These are phyloP conservation scores for Caenorhabditis virilis DNA, from an alignment of 2,888 invertebrate genomes.

Conservation along the genomic window DNA sequence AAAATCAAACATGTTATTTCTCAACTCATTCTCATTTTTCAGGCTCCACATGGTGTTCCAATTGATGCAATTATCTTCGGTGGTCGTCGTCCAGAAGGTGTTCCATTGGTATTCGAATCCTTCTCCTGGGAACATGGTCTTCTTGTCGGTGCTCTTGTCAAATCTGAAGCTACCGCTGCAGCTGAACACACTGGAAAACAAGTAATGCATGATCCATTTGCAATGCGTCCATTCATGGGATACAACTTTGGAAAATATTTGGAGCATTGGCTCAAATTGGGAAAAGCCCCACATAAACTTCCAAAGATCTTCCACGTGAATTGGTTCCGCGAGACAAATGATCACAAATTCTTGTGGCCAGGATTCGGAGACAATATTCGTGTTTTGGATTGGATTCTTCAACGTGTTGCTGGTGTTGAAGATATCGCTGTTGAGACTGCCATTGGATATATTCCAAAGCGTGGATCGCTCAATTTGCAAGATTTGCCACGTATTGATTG, in stretches of 20 bases:
- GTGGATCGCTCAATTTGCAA: conserved; percentile 77
- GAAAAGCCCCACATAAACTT: conserved; percentile 71
- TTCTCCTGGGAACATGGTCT: conserved; percentile 94
- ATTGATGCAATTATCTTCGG: conserved; percentile 86
- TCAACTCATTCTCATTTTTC: too few species aligned
- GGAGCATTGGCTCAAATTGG: conserved; percentile 88
- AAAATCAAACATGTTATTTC: too few species aligned
- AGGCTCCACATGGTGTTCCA: conserved; percentile 70
- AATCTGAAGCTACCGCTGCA: conserved; percentile 95
- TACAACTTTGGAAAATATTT: conserved; percentile 98
- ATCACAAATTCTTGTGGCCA: conserved; percentile 86
- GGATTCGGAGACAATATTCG: conserved; percentile 96
- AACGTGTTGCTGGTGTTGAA: conserved; percentile 78
- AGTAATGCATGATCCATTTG: conserved; percentile 98
- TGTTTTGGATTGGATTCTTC: conserved; percentile 89
- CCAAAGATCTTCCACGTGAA: conserved; percentile 98
- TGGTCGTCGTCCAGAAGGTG: conserved; percentile 87
- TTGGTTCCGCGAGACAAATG: conserved; percentile 87
- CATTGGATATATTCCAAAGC: conserved; percentile 50
- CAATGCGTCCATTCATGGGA: conserved; percentile 99
- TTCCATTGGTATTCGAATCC: conserved; percentile 91
- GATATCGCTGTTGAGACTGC: conserved; percentile 75
- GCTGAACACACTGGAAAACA: conserved; percentile 87
- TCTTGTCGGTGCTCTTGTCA: conserved; percentile 89
- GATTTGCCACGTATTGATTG: conserved; percentile 79